phyloP scores from a whole-genome alignment of 2,888 invertebrate species.

The Tortrix viridana region DNA sequence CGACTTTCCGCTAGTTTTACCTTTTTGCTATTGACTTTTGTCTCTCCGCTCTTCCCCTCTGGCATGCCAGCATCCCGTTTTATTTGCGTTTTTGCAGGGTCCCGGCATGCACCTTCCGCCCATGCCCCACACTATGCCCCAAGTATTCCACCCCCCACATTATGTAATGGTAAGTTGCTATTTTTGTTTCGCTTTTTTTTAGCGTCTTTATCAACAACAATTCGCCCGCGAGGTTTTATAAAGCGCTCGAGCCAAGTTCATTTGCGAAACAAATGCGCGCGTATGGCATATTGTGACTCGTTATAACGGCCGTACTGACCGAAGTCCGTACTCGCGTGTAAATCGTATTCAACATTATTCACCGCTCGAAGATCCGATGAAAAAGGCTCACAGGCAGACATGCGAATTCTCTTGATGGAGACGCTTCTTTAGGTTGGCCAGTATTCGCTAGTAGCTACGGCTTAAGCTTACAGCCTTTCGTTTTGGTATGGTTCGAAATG shows the following conservation, averaged over 20 bases:
- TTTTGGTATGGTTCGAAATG: constrained; percentile 19
- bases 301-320: too few relatives aligned
- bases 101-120: constrained; percentile 81
- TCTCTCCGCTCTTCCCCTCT: constrained; percentile 48
- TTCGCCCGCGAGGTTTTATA: too few relatives aligned
- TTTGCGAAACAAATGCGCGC: too few relatives aligned
- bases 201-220: constrained; percentile 7
- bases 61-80: constrained; percentile 73
- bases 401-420: too few relatives aligned
- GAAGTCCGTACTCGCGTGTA: too few relatives aligned
- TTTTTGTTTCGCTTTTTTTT: constrained; percentile 45
- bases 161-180: constrained; percentile 80
- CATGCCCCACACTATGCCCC: constrained; percentile 82
- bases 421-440: constrained; percentile 35
- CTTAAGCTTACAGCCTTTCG: constrained; percentile 41
- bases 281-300: too few relatives aligned
- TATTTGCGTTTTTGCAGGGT: constrained; percentile 81
- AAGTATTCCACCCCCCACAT: constrained; percentile 83
- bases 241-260: too few relatives aligned
- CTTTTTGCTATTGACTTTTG: constrained; percentile 39
- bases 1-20: constrained; percentile 31
- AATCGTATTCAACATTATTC: too few relatives aligned
- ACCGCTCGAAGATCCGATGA: too few relatives aligned
- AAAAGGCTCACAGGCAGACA: too few relatives aligned
- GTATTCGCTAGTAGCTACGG: constrained; percentile 40